Conservation (phyloP, 2,888 invertebrate genomes). For the Metellina segmentata region DNA sequence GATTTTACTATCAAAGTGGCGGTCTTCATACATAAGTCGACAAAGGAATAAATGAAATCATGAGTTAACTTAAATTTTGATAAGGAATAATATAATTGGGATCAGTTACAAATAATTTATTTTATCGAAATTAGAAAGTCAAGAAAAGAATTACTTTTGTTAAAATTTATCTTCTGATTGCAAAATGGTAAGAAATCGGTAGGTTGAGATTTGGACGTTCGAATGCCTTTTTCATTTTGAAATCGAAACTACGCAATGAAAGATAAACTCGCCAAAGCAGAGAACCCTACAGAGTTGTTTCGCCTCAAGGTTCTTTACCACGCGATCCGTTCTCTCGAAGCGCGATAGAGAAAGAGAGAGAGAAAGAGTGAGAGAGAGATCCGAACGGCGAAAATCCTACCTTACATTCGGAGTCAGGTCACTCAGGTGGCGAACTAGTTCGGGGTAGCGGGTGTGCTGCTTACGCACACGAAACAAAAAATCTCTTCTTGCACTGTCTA, state of each 20-base stretch:
- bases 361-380: neutral
- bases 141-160: too few relatives aligned
- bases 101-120: too few relatives aligned
- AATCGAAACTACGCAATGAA: neutral
- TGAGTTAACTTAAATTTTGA: too few relatives aligned
- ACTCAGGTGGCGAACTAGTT: conserved; percentile 73
- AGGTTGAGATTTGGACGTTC: too few relatives aligned
- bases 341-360: conserved; percentile 3
- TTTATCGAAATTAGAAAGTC: too few relatives aligned
- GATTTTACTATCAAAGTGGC: too few relatives aligned
- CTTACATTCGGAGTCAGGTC: conserved; percentile 68
- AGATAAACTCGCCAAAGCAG: conserved; percentile 56
- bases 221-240: too few relatives aligned
- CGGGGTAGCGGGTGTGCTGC: conserved; percentile 73
- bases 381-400: conserved; percentile 60
- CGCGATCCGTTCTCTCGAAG: conserved; percentile 30
- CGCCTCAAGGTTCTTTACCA: conserved; percentile 65
- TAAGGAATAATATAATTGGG: too few relatives aligned
- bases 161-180: too few relatives aligned
- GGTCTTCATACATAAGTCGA: too few relatives aligned
- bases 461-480: conserved; percentile 71
- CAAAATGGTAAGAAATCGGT: too few relatives aligned
- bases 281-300: conserved; percentile 13
- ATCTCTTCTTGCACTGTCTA: neutral
- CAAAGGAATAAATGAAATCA: too few relatives aligned